Evolutionary conservation across 35 echinoderm and acorn worm species (phyloP).

Genomic region (Eucidaris tribuloides): DNA sequence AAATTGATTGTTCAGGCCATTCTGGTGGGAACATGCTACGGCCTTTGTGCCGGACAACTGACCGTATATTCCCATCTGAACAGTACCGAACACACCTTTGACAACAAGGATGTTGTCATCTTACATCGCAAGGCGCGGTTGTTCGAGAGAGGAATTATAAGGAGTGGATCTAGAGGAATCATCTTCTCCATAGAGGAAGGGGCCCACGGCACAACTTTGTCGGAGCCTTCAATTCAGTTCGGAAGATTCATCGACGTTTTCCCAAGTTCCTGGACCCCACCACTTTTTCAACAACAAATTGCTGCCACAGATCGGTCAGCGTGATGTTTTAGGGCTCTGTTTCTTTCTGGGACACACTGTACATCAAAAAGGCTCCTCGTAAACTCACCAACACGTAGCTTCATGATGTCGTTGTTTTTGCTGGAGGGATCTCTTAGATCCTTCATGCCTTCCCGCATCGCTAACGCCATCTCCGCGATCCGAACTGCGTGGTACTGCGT

Average conservation of each 20-base stretch:
- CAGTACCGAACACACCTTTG: neutral
- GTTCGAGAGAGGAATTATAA: neutral
- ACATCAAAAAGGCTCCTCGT: neutral
- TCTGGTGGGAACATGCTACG: no score
- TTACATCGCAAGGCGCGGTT: neutral
- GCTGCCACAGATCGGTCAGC: no score
- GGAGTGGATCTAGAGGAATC: neutral
- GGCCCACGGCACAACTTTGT: no score
- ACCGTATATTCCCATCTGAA: neutral
- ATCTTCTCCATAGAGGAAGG: no score
- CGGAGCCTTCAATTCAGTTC: no score
- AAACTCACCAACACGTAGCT: constrained; percentile 85
- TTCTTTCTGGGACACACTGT: no score
- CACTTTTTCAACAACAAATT: no score
- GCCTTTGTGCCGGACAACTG: no score
- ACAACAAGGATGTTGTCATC: neutral
- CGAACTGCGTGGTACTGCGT: constrained; percentile 83
- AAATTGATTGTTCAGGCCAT: no score
- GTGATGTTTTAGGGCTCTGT: neutral
- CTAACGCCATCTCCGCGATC: constrained; percentile 71
- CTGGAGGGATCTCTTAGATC: constrained; percentile 69
- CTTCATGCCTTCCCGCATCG: constrained; percentile 52
- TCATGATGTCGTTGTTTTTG: constrained; percentile 39
- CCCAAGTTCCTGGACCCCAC: no score
- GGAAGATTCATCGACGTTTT: no score